Evolutionary conservation across 2,797 vertebrate species (phyloP).

Genomic region (Falco berigora): DNA sequence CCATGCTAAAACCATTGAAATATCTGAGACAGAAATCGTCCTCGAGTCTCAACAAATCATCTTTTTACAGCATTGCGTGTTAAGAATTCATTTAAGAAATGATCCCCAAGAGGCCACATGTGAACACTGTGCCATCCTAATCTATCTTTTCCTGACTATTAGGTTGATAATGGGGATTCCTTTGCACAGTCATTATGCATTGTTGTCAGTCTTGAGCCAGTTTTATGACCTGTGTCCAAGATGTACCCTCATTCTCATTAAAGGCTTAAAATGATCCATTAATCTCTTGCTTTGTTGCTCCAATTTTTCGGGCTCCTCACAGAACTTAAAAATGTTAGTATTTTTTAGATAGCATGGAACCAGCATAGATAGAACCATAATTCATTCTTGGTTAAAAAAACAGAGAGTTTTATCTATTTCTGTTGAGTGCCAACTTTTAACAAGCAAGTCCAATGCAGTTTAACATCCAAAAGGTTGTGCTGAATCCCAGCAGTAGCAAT

Average conservation of each 20-base stretch:
- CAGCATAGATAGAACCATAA: not conserved
- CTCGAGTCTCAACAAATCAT: slow-evolving; percentile 32
- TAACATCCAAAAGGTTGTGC: not conserved
- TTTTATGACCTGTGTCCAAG: slow-evolving; percentile 66
- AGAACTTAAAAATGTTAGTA: not conserved
- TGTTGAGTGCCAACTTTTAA: not conserved
- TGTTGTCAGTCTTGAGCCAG: slow-evolving; percentile 63
- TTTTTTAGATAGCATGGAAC: not conserved
- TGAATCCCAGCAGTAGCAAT: not conserved
- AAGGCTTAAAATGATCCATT: slow-evolving; percentile 51
- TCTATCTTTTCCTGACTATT: slow-evolving; percentile 68
- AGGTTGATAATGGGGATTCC: slow-evolving; percentile 59
- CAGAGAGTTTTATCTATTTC: not conserved
- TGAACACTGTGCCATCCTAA: slow-evolving; percentile 40
- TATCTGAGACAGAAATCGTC: not conserved
- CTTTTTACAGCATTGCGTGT: not conserved
- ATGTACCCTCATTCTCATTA: slow-evolving; percentile 50
- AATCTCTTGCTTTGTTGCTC: slow-evolving; percentile 17
- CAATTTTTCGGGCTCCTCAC: not conserved
- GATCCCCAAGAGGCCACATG: slow-evolving; percentile 39
- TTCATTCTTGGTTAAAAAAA: not conserved
- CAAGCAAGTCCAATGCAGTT: not conserved
- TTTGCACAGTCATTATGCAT: slow-evolving; percentile 53
- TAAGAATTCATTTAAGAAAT: slow-evolving; percentile 52
- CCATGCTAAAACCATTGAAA: slow-evolving; percentile 11